phyloP scores from a whole-genome alignment of 2,113 vertebrate species.

The Aphyosemion australe region DNA sequence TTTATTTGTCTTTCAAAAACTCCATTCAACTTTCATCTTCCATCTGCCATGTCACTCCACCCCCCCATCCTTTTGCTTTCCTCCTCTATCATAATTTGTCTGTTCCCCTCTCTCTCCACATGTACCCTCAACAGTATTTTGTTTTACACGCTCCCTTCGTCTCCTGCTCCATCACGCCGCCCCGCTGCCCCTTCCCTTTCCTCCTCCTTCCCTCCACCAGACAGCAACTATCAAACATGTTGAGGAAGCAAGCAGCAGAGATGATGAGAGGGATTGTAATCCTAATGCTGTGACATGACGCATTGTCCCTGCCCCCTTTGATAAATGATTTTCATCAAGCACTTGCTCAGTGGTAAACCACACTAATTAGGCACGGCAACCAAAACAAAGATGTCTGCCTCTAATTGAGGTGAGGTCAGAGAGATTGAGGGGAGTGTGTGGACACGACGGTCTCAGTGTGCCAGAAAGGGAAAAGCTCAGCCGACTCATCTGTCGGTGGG shows the following conservation, averaged over 20 bases:
- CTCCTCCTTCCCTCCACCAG: not conserved
- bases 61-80: conserved; percentile 1
- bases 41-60: conserved; percentile 44
- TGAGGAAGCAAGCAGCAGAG: conserved; percentile 53
- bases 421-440: conserved; percentile 42
- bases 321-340: conserved; percentile 64
- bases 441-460: conserved; percentile 29
- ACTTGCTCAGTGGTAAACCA: conserved; percentile 58
- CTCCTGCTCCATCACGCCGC: conserved; percentile 8
- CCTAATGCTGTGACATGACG: conserved; percentile 62
- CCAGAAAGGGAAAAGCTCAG: conserved; percentile 25
- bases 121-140: conserved; percentile 34
- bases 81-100: conserved; percentile 48
- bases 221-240: conserved; percentile 52
- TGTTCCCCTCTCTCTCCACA: conserved; percentile 40
- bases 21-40: conserved; percentile 35
- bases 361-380: conserved; percentile 60
- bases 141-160: conserved; percentile 45
- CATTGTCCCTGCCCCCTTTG: conserved; percentile 52
- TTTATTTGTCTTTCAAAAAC: conserved; percentile 34
- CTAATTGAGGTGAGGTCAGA: conserved; percentile 65
- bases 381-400: conserved; percentile 62
- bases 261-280: conserved; percentile 65
- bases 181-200: not conserved
- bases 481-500: conserved; percentile 21